Percentiles rank a stretch among this genome's conserved stretches.
Conservation (phyloP, 2,113 vertebrate genomes). For the Plectropomus leopardus region DNA sequence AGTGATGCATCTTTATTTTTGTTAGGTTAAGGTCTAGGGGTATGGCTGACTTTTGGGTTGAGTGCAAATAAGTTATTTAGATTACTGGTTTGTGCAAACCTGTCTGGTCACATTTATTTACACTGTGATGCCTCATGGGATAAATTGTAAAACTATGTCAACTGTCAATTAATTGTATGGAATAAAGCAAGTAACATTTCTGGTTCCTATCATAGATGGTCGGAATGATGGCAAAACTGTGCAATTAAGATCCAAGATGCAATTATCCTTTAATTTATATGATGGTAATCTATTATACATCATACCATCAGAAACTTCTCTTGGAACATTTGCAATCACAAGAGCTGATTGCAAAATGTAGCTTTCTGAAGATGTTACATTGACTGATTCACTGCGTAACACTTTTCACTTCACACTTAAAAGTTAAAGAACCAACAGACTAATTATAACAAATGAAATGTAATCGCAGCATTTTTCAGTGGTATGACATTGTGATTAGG, state of each 20-base stretch:
- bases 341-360: conserved; percentile 9
- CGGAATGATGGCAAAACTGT: background rate
- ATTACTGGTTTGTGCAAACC: background rate
- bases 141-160: too few species aligned
- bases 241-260: conserved; percentile 4
- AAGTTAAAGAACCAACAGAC: background rate
- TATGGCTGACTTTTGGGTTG: too few species aligned
- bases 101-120: background rate
- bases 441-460: conserved; percentile 12
- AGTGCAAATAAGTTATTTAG: background rate
- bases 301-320: conserved; percentile 21
- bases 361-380: background rate
- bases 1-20: too few species aligned
- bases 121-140: background rate
- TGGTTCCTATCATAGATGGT: background rate
- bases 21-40: too few species aligned
- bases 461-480: background rate
- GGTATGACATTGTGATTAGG: background rate
- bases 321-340: conserved; percentile 16
- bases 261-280: conserved; percentile 26
- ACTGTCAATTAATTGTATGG: background rate
- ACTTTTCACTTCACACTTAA: background rate
- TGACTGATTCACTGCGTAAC: background rate
- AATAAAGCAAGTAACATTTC: background rate
- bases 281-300: conserved; percentile 45